These are phyloP conservation scores for Cathartes aura DNA, from an alignment of 2,113 vertebrate genomes.

Conservation along the genomic window DNA sequence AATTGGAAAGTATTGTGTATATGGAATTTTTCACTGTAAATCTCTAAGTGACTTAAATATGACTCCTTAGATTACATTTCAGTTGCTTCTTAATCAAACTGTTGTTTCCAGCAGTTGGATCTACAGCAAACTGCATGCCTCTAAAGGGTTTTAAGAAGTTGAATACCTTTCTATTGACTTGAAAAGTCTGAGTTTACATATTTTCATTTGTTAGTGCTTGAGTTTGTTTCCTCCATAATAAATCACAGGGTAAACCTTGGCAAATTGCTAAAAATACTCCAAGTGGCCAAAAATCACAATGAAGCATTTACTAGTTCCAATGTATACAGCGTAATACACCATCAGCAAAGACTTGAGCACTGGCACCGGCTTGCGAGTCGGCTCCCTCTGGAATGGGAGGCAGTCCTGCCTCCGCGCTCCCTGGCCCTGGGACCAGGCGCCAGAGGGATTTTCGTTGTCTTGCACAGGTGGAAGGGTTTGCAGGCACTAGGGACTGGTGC, in stretches of 20 bases:
- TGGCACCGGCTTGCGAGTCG: not conserved
- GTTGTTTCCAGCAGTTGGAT: not conserved
- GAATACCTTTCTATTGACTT: slow-evolving; percentile 63
- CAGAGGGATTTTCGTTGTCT: not conserved
- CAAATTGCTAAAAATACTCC: slow-evolving; percentile 60
- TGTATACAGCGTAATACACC: not conserved
- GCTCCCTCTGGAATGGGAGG: not conserved
- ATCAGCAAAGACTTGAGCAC: not conserved
- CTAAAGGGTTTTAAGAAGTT: not conserved
- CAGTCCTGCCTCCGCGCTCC: not conserved
- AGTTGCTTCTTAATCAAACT: not conserved
- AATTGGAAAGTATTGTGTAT: not conserved
- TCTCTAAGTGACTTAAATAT: not conserved
- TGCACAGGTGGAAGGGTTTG: not conserved
- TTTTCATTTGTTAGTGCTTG: slow-evolving; percentile 70
- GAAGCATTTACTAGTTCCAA: not conserved
- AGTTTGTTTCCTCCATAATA: slow-evolving; percentile 71
- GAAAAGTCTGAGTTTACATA: slow-evolving; percentile 60
- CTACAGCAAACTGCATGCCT: not conserved
- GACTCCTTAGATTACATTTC: not conserved
- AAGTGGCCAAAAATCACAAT: slow-evolving; percentile 67
- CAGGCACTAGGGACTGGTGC: not conserved
- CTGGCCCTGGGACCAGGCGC: not conserved
- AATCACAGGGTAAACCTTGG: slow-evolving; percentile 65
- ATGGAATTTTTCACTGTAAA: not conserved